Conservation (phyloP, 2,888 invertebrate genomes). For the Amphimallon solstitiale region DNA sequence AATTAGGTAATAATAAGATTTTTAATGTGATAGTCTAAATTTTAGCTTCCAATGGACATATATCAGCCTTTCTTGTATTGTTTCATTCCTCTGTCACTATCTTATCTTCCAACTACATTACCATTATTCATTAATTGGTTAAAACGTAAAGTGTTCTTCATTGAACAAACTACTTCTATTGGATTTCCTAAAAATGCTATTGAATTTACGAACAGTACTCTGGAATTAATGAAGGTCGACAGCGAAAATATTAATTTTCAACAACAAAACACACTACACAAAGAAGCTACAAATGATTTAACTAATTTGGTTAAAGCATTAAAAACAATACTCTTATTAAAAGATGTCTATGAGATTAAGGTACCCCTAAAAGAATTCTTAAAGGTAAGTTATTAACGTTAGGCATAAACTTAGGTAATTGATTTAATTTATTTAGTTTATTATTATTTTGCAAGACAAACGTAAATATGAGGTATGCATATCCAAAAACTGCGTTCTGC, state of each 20-base stretch:
- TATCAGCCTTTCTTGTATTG: slow-evolving; percentile 50
- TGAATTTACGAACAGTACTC: slow-evolving; percentile 40
- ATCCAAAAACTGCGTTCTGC: no score
- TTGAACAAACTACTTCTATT: slow-evolving; percentile 48
- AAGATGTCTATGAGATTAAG: slow-evolving; percentile 49
- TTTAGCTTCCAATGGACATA: slow-evolving; percentile 45
- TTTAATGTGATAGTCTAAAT: slow-evolving; percentile 37
- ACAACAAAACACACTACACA: slow-evolving; percentile 28
- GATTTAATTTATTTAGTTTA: no score
- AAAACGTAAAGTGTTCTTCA: slow-evolving; percentile 47
- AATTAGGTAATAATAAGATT: slow-evolving; percentile 12
- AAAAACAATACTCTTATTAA: slow-evolving; percentile 48
- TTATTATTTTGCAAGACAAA: no score
- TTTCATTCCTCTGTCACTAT: slow-evolving; percentile 53
- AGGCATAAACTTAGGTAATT: no score
- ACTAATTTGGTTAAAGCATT: slow-evolving; percentile 34
- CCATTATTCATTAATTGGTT: slow-evolving; percentile 54
- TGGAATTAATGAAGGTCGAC: slow-evolving; percentile 53
- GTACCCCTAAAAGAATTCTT: slow-evolving; percentile 51
- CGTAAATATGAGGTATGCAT: no score
- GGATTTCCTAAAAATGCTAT: slow-evolving; percentile 59
- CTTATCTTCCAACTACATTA: slow-evolving; percentile 49
- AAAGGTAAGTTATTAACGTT: slow-evolving; percentile 42
- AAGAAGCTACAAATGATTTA: slow-evolving; percentile 32
- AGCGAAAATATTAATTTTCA: slow-evolving; percentile 35